Evolutionary conservation across 2,113 vertebrate genomes (phyloP), one percentile per base, ranked within the genome.

Genomic region (Microtus montanus): DNA sequence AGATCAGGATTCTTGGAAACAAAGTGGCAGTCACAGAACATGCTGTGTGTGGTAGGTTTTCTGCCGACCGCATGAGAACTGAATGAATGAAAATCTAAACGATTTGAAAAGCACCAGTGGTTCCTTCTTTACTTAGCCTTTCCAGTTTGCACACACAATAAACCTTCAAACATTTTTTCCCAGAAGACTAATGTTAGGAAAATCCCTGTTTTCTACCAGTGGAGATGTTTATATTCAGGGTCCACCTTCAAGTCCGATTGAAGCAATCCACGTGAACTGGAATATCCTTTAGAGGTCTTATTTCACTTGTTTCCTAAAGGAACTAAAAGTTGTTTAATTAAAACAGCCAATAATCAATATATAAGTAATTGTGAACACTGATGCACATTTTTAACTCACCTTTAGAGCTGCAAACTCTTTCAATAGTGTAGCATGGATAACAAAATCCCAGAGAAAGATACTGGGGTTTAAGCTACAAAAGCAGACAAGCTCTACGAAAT

Each of bases 81-180:
- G 7, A 83, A n/a, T 82, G 73, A 78, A 89, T 11, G 68, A 19
- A 26, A 19, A 80, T 14, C 33, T 38, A 22, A 49, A 26, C 1
- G 22, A 44, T 22, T 35, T n/a, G 35, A 41, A 7, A 54, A 78
- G 6, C 24, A 47, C 26, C 68, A 24, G 9, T 74, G 63, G 4
- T 52, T 41, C 71, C 73, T 61, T 87, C 71, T 41, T 35, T 58
- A 87, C 71, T 96, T 80, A 74, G 75, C 71, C 33, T 89, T 91
- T 83, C 64, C 52, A 22, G 68, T 87, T 63, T 94, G 74, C 79
- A 75, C 63, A 47, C 24, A 75, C 87, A 86, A 74, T 19, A 75
- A 58, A 70, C 54, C 41, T 61, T 90, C 68, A 82, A 71, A 89
- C 20, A 74, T 66, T 4, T 33, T 26, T 47, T 77, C 91, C 92